Conservation (phyloP, 2,797 vertebrate species). For the Ptychadena robeensis region DNA sequence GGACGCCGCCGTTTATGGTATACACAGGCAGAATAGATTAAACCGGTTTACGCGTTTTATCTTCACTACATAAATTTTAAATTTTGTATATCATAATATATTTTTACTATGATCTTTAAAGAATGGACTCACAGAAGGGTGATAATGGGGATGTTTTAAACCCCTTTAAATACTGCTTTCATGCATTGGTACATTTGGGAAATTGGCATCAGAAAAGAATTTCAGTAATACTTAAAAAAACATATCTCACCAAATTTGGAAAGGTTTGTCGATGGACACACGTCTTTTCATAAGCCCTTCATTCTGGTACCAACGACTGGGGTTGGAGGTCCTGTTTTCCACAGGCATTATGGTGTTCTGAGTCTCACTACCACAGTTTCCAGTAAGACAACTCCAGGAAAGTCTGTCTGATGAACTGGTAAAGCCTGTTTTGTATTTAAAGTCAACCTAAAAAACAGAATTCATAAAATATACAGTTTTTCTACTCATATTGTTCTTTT, state of each 20-base stretch:
- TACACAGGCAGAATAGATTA: conserved; percentile 63
- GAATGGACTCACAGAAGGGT: no score
- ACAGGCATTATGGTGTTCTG: not conserved
- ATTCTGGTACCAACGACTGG: conserved; percentile 6
- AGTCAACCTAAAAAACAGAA: conserved; percentile 4
- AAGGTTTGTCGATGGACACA: not conserved
- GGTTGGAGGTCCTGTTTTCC: not conserved
- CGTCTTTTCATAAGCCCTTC: not conserved
- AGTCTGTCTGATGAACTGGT: not conserved
- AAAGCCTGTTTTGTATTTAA: conserved; percentile 9
- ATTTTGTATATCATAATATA: no score
- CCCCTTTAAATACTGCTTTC: no score
- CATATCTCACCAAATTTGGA: not conserved
- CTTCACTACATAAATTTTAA: conserved; percentile 50
- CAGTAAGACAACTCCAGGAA: not conserved
- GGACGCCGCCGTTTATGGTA: conserved; percentile 56
- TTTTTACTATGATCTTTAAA: no score
- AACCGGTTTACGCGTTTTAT: conserved; percentile 57
- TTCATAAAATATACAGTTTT: not conserved
- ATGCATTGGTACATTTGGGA: no score
- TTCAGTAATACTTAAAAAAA: not conserved
- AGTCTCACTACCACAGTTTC: not conserved
- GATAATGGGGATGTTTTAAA: no score
- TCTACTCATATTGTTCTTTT: no score
- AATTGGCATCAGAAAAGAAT: no score